phyloP scores from a whole-genome alignment of 2,797 vertebrate genomes.

The Halcyon badia region DNA sequence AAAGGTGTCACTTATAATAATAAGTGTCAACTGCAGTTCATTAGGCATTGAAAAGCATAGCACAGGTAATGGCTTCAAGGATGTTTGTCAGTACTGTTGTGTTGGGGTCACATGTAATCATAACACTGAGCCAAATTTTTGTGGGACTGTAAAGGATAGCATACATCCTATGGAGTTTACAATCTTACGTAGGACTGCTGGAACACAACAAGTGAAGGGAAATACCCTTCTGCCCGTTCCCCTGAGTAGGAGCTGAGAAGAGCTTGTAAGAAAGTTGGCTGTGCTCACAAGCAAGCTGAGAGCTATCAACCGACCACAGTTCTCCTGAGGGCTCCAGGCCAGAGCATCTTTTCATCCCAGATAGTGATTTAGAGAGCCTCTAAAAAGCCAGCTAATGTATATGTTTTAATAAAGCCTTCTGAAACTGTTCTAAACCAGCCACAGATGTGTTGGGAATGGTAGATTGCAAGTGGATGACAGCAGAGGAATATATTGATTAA shows the following conservation, averaged over 20 bases:
- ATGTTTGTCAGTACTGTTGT: not conserved
- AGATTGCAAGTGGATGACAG: not conserved
- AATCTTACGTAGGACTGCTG: not conserved
- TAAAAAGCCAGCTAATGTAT: not conserved
- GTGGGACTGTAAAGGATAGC: not conserved
- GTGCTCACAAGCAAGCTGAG: not conserved
- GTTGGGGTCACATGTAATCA: rapidly evolving
- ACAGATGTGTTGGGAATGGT: not conserved
- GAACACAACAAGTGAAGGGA: not conserved
- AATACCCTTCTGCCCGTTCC: rapidly evolving
- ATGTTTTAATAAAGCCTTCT: not conserved
- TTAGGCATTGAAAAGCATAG: not conserved
- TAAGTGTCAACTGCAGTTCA: not conserved
- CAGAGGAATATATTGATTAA: not conserved
- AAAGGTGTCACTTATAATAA: not conserved
- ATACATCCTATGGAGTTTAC: not conserved
- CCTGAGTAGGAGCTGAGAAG: not conserved
- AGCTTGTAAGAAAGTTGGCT: not conserved
- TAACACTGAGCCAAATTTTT: not conserved
- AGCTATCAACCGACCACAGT: rapidly evolving
- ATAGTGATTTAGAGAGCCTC: not conserved
- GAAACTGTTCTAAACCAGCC: not conserved
- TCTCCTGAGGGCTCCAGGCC: not conserved
- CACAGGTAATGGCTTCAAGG: not conserved
- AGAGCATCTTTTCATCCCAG: not conserved